Conservation (phyloP, 2,888 invertebrate genomes). For the Napeogenes inachia region DNA sequence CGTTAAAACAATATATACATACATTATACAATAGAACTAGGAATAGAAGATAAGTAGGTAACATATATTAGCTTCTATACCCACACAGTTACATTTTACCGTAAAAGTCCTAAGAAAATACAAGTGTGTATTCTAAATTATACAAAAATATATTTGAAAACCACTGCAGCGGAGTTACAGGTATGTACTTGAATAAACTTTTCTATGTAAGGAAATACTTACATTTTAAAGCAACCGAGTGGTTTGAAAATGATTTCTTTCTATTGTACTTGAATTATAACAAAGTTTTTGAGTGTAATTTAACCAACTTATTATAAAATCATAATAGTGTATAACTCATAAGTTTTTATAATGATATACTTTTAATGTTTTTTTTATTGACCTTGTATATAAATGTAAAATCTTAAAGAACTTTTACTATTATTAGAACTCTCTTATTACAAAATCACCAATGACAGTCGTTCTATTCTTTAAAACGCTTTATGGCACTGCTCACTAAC, state of each 20-base stretch:
- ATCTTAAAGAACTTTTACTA: no score
- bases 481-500: no score
- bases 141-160: neutral
- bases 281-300: neutral
- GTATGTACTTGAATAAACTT: conserved; percentile 1
- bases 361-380: neutral
- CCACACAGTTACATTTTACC: no score
- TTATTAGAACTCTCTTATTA: no score
- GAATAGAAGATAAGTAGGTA: no score
- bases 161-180: neutral
- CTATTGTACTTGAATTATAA: neutral
- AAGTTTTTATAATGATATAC: neutral
- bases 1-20: no score
- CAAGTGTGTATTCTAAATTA: neutral
- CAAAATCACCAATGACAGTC: no score
- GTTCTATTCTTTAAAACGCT: no score
- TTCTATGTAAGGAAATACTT: neutral
- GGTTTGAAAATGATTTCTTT: neutral
- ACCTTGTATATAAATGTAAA: no score
- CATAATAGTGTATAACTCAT: neutral
- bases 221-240: neutral
- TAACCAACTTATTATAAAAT: neutral
- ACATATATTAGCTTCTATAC: no score
- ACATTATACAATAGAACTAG: no score
- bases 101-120: neutral